Base-by-base conservation (phyloP, 2,113 vertebrate species). In the Phylloscopus trochiloides region DNA sequence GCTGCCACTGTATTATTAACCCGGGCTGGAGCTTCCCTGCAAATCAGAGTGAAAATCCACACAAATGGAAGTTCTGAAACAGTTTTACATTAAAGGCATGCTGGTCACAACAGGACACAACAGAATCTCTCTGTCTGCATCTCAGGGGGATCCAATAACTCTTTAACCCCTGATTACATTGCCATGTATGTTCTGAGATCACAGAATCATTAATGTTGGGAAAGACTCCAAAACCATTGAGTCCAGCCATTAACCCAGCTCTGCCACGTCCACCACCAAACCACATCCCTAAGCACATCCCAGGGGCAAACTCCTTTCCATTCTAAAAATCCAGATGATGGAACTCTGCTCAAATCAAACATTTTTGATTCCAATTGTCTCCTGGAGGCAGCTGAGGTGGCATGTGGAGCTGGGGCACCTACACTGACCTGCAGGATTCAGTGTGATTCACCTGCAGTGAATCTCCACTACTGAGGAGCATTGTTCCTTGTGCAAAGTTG, bases 1-100 rank as follows among this genome's bases (percentile, higher is more conserved):
- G 77, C 93, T 88, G 93, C 72, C 74, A 63, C 87, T 90, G 13
- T 93, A 45, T 96, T 94, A 96, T 96, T 96, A 95, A 95, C 82
- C 85, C 28, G 0, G 85, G 63, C 82, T 95, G 74, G 57, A 94
- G 93, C 88, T 66, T 94, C 66, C 32, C 93, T 90, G 75, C 74
- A 88, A 93, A 94, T 55, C 62, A 90, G 74, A 79, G 77, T 0
- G 7, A 76, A 92, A 91, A 90, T 61, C 59, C 47, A 62, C 24
- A 25, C 71, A 70, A 61, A 91, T 31, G 47, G 66, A 88, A 83
- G 42, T 93, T 61, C 62, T 79, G 90, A 58, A 67, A 51, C 18
- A 79, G 63, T 50, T 95, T n/a, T 12, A 66, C 85, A 92, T 79
- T 68, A 54, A 75, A 95, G 71, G 74, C 88, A 29, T 40, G 58